Evolutionary conservation across 2,113 vertebrate genomes (phyloP).

Genomic region (Daboia siamensis): DNA sequence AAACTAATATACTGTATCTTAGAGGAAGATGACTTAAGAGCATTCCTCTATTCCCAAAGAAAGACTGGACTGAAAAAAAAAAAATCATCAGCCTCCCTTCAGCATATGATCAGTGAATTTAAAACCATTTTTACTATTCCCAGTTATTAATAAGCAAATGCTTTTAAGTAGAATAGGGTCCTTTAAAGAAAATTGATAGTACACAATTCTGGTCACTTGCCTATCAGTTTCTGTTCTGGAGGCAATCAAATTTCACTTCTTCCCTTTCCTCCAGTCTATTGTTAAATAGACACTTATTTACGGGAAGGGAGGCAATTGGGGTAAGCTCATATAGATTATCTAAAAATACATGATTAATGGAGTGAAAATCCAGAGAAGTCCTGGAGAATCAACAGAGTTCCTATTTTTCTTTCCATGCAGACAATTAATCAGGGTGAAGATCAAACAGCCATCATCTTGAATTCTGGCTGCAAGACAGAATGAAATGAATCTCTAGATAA

Average conservation of each 20-base stretch:
- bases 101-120: neutral
- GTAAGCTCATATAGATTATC: neutral
- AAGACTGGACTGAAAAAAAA: neutral
- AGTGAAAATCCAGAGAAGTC: neutral
- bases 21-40: neutral
- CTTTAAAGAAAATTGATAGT: neutral
- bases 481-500: conserved; percentile 1
- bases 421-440: neutral
- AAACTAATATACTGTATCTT: neutral
- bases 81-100: neutral
- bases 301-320: neutral
- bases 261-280: neutral
- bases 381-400: neutral
- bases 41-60: neutral
- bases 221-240: neutral
- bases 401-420: neutral
- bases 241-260: neutral
- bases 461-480: neutral
- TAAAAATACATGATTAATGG: neutral
- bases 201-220: neutral
- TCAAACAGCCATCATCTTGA: neutral
- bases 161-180: neutral
- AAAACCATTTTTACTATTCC: neutral
- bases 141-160: neutral
- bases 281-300: neutral